Conservation (phyloP, 2,888 invertebrate genomes). For the Latrodectus hesperus region DNA sequence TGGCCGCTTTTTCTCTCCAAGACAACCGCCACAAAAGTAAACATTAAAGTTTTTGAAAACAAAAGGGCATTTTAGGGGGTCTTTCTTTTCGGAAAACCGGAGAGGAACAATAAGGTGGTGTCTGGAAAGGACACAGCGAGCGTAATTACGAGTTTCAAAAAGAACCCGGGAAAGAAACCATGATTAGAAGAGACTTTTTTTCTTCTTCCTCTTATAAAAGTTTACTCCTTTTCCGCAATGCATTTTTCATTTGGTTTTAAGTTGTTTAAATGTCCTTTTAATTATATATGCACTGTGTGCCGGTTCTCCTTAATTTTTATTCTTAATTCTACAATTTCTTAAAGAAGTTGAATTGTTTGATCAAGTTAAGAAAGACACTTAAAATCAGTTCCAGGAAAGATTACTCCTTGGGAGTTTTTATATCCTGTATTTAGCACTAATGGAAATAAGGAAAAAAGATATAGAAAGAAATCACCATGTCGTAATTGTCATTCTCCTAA, state of each 20-base stretch:
- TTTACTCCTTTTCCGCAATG: constrained; percentile 15
- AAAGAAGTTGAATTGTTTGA: not conserved
- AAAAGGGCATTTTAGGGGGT: constrained; percentile 36
- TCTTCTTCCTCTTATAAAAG: not conserved
- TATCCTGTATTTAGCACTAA: not conserved
- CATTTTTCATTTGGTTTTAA: constrained; percentile 29
- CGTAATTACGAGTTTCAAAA: constrained; percentile 37
- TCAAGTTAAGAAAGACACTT: not conserved
- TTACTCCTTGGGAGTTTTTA: not conserved
- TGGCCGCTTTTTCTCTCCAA: constrained; percentile 41
- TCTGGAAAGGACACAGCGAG: constrained; percentile 24
- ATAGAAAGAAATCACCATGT: too few relatives aligned
- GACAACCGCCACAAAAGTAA: constrained; percentile 58
- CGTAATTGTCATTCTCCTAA: not conserved
- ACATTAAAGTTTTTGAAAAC: constrained; percentile 56
- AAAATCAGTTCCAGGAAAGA: not conserved
- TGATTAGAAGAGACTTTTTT: not conserved
- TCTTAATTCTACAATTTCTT: not conserved
- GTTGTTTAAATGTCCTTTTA: constrained; percentile 23
- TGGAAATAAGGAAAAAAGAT: not conserved
- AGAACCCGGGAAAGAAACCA: constrained; percentile 5
- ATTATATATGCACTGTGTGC: not conserved
- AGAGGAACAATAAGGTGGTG: constrained; percentile 29
- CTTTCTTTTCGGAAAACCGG: constrained; percentile 29
- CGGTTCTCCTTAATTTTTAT: not conserved